phyloP scores from a whole-genome alignment of 2,888 invertebrate species.

The Sinhomidia bicolor region DNA sequence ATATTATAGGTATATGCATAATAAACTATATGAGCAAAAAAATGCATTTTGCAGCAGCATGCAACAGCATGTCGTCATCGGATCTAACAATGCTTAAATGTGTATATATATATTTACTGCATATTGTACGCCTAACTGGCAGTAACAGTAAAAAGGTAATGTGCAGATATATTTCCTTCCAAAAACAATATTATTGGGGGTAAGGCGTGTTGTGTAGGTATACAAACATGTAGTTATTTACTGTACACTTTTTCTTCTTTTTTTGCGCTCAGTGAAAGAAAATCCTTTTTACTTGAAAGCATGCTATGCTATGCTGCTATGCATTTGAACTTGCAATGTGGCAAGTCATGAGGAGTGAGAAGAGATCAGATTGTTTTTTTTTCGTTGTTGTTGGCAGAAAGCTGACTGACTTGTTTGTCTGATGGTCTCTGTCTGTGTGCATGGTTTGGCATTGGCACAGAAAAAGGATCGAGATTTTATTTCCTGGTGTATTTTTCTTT shows the following conservation, averaged over 20 bases:
- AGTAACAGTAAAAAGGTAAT: background rate
- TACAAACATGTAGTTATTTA: background rate
- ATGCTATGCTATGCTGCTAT: background rate
- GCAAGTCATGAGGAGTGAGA: no score
- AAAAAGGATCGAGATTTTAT: slow-evolving; percentile 46
- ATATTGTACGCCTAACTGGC: background rate
- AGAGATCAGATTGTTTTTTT: background rate
- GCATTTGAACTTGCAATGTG: background rate
- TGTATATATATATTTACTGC: no score
- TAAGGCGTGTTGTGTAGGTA: background rate
- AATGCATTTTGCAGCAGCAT: background rate
- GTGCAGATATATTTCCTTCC: no score
- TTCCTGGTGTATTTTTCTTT: background rate
- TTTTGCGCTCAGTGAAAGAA: background rate
- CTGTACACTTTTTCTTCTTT: background rate
- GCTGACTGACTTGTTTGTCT: slow-evolving; percentile 32
- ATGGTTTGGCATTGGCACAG: slow-evolving; percentile 58
- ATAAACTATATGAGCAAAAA: background rate
- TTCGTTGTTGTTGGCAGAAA: background rate
- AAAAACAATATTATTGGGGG: no score
- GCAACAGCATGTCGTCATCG: background rate
- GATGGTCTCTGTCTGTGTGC: no score
- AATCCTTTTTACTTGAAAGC: background rate
- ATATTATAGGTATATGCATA: background rate
- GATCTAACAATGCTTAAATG: background rate